These are phyloP conservation scores for Melanotaenia boesemani DNA, from an alignment of 2,797 vertebrate genomes.

Conservation along the genomic window DNA sequence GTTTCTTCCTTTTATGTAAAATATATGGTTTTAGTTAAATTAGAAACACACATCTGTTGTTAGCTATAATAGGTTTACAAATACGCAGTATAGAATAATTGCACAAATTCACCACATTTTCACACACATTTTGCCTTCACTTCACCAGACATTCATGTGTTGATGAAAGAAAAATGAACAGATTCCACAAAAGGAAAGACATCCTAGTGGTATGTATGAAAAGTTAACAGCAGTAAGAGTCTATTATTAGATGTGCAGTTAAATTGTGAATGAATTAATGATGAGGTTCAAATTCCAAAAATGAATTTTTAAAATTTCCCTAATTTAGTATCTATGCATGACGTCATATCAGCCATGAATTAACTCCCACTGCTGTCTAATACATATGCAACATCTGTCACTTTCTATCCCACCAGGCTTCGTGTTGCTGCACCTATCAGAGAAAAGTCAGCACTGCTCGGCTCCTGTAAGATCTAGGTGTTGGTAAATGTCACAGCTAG, in stretches of 20 bases:
- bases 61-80: not conserved
- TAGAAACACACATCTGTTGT: not conserved
- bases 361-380: slow-evolving; percentile 10
- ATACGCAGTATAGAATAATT: not conserved
- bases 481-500: slow-evolving; percentile 76
- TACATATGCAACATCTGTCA: slow-evolving; percentile 37
- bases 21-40: slow-evolving; percentile 1
- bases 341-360: slow-evolving; percentile 31
- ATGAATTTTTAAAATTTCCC: slow-evolving; percentile 69
- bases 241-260: slow-evolving; percentile 35
- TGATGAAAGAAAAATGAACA: not conserved
- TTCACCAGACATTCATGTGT: not conserved
- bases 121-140: not conserved
- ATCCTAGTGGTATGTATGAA: not conserved
- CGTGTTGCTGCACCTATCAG: slow-evolving; percentile 21
- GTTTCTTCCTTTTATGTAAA: not conserved
- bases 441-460: slow-evolving; percentile 18
- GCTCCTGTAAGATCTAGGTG: slow-evolving; percentile 39
- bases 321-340: slow-evolving; percentile 17
- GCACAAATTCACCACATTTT: not conserved
- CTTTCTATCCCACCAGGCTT: slow-evolving; percentile 37
- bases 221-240: slow-evolving; percentile 7
- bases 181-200: not conserved
- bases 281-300: slow-evolving; percentile 25
- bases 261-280: slow-evolving; percentile 56